Evolutionary conservation across 2,113 vertebrate genomes (phyloP).

Genomic region (Ceuthmochares aereus): DNA sequence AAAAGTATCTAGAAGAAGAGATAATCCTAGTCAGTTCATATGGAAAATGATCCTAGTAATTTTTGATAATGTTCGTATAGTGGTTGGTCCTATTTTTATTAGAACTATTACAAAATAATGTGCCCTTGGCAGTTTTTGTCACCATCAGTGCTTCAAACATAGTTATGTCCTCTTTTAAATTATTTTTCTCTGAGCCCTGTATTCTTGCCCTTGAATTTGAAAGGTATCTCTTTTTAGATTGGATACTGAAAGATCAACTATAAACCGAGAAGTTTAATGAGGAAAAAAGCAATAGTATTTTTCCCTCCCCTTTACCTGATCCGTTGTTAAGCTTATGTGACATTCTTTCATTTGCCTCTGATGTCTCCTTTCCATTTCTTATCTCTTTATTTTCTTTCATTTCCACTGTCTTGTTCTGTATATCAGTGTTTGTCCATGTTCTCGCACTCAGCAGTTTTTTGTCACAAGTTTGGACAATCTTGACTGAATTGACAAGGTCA

Average conservation of each 20-base stretch:
- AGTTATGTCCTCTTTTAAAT: not conserved
- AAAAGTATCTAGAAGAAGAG: not conserved
- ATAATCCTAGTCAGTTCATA: not conserved
- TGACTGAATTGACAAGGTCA: not conserved
- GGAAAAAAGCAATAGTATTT: not conserved
- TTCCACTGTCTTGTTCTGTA: not conserved
- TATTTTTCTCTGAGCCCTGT: not conserved
- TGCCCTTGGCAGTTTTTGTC: not conserved
- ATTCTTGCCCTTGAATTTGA: not conserved
- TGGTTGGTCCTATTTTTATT: not conserved
- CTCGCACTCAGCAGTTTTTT: not conserved
- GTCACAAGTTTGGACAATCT: not conserved
- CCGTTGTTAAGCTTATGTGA: not conserved
- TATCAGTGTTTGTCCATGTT: not conserved
- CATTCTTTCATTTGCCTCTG: not conserved
- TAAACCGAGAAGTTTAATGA: not conserved
- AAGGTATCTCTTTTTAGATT: not conserved
- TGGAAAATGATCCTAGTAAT: not conserved
- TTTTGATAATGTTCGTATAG: not conserved
- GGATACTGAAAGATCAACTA: not conserved
- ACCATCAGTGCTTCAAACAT: not conserved
- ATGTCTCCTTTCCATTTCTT: not conserved
- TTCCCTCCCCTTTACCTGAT: not conserved
- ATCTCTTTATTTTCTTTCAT: not conserved
- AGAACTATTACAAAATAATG: not conserved